phyloP scores from a whole-genome alignment of 2,797 vertebrate species.

The Stomatorhinus walkeri region DNA sequence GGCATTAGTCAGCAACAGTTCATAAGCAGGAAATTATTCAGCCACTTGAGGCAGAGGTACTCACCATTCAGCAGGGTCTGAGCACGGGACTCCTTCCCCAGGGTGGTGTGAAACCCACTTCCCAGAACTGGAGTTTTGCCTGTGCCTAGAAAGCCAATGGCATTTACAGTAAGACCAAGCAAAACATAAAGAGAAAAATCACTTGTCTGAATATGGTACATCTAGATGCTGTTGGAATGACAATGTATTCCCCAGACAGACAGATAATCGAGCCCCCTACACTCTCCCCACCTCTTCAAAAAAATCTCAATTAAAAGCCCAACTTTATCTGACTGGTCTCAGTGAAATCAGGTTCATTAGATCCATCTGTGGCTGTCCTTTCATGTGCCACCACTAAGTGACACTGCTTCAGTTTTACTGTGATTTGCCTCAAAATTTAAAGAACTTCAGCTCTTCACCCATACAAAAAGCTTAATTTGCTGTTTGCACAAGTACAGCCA shows the following conservation, averaged over 20 bases:
- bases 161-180: not conserved
- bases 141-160: slow-evolving; percentile 51
- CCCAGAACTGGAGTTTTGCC: slow-evolving; percentile 71
- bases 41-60: slow-evolving; percentile 28
- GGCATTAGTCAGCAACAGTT: slow-evolving; percentile 4
- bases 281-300: not conserved
- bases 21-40: slow-evolving; percentile 14
- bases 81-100: slow-evolving; percentile 81
- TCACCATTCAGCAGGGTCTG: slow-evolving; percentile 87
- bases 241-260: not conserved
- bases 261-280: not conserved
- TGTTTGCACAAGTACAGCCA: not conserved
- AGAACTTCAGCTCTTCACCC: not conserved
- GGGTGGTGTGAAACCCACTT: slow-evolving; percentile 65
- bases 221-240: not conserved
- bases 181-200: not conserved
- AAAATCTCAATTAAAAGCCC: not conserved
- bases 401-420: not conserved
- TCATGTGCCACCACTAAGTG: not conserved
- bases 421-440: not conserved
- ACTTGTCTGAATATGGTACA: not conserved
- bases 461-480: not conserved
- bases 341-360: not conserved
- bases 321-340: not conserved
- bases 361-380: not conserved